Evolutionary conservation across 1,140 invertebrate genomes (phyloP), one percentile per base, ranked within the genome.

Genomic region (Chironomus striatipennis): DNA sequence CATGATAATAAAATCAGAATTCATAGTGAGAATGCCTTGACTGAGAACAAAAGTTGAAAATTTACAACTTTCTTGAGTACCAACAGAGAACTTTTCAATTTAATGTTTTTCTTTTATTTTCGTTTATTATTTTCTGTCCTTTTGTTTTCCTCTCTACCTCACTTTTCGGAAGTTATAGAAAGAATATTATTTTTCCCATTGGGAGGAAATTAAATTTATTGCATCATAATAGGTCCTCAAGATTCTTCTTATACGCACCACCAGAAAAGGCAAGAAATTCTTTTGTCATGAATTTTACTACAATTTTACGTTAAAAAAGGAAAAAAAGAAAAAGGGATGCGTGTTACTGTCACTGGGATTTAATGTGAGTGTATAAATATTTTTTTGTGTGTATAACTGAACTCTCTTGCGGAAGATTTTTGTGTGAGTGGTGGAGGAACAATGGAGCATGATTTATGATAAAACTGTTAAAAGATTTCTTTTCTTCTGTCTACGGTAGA

Each of bases 191-290:
- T 15, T 57, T 15, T 57, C 12, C 47, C 47, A 57, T 57, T 57
- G 47, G 47, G 47, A 70, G 18, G 20, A 70, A 70, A 70, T 70
- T 70, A 70, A 70, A 70, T 70, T 70, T 70, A 70, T 70, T 70
- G 65, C 65, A 20, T 20, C 65, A 70, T 70, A 70, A 70, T 70
- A 70, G 65, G 65, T 17, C 18, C 20, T 21, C 17, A 70, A 18
- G 10, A 18, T 21, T 70, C 10, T 70, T 20, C 64, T 67, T 67
- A 18, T 70, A 57, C 47, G 12, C n/a, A 57, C 12, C 5, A 34
- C 24, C 1, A 34, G 5, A 34, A 34, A 57, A 57, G 9, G n/a
- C 47, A 57, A n/a, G 12, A 15, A 57, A n/a, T 57, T 57, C 47
- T 57, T n/a, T 57, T 57, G 47, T 57, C 47, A 57, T 57, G 12